phyloP scores from a whole-genome alignment of 1,140 invertebrate species.

The Caenorhabditis latens region DNA sequence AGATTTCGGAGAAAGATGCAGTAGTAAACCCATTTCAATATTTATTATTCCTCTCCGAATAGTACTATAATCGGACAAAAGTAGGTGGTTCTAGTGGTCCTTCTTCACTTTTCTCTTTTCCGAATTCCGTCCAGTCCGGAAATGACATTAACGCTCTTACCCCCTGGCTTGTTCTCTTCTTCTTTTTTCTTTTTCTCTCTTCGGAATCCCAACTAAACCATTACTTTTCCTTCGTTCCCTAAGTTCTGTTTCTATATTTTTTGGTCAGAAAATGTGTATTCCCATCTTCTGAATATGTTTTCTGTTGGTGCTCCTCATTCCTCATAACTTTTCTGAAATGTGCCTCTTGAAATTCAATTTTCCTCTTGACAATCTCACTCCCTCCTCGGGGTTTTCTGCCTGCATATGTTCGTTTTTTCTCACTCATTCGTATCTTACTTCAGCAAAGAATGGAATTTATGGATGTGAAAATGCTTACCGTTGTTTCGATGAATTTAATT shows the following conservation, averaged over 20 bases:
- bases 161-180: neutral
- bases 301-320: neutral
- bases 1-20: slow-evolving; percentile 15
- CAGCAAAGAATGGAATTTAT: neutral
- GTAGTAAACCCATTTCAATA: slow-evolving; percentile 47
- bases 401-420: neutral
- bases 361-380: slow-evolving; percentile 34
- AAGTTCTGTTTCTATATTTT: too few species aligned
- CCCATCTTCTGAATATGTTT: too few species aligned
- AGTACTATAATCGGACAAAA: slow-evolving; percentile 40
- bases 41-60: neutral
- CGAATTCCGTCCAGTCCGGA: slow-evolving; percentile 13
- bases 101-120: neutral
- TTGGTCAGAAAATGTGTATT: too few species aligned
- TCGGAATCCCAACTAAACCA: neutral
- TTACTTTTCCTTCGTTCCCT: neutral
- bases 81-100: slow-evolving; percentile 45
- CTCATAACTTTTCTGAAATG: slow-evolving; percentile 48
- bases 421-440: neutral
- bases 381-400: neutral
- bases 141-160: slow-evolving; percentile 41
- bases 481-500: neutral
- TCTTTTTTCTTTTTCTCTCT: neutral
- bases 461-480: neutral
- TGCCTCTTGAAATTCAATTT: slow-evolving; percentile 41